Conservation (phyloP, 2,797 vertebrate species). For the Crypturellus tataupa region DNA sequence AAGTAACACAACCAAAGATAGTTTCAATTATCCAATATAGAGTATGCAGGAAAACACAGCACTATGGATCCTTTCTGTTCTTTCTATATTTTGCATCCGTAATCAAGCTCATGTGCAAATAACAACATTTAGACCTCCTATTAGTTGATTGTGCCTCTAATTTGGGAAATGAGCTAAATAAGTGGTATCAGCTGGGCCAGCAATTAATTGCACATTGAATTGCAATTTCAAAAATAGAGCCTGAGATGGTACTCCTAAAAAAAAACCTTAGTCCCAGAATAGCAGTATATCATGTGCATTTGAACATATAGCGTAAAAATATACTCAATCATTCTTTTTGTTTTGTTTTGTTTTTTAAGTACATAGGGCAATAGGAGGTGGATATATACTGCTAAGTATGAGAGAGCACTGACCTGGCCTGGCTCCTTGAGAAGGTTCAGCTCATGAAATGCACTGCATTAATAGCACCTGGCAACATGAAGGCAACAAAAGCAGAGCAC, state of each 20-base stretch:
- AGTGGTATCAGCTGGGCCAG: slow-evolving; percentile 42
- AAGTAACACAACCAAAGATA: slow-evolving; percentile 55
- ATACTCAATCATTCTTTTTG: not conserved
- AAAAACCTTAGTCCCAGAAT: not conserved
- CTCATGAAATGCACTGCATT: not conserved
- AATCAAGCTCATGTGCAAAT: slow-evolving; percentile 35
- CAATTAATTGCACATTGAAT: slow-evolving; percentile 47
- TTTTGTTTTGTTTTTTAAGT: not conserved
- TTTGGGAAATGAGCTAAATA: slow-evolving; percentile 7
- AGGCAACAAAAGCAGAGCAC: not conserved
- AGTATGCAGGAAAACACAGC: not conserved
- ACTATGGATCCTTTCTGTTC: not conserved
- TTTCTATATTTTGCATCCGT: slow-evolving; percentile 3
- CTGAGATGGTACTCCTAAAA: not conserved
- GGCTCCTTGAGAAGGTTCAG: not conserved
- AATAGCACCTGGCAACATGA: not conserved
- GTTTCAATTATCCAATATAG: not conserved
- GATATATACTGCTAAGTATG: not conserved
- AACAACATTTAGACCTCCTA: slow-evolving; percentile 11
- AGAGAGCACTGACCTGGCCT: not conserved
- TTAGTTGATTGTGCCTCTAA: slow-evolving; percentile 35
- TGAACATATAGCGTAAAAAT: not conserved
- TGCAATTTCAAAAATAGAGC: slow-evolving; percentile 46
- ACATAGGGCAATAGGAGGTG: not conserved
- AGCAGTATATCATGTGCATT: not conserved